Percentiles rank a stretch among this genome's conserved stretches.
phyloP scores from a whole-genome alignment of 2,113 vertebrate species.

The Eretmochelys imbricata region DNA sequence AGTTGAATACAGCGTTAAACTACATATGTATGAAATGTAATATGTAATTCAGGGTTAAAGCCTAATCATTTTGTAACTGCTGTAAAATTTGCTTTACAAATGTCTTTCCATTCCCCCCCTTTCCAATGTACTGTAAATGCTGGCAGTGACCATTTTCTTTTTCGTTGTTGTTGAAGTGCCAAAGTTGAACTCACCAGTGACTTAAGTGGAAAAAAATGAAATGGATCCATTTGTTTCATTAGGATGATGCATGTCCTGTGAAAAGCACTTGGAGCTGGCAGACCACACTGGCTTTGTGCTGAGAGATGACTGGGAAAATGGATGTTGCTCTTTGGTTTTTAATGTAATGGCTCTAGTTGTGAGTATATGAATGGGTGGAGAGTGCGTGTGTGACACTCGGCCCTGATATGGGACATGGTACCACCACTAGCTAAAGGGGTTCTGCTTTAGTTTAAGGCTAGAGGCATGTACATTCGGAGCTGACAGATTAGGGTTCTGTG shows the following conservation, averaged over 20 bases:
- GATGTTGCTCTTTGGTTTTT: neutral
- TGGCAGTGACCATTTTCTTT: conserved; percentile 10
- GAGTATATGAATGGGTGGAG: neutral
- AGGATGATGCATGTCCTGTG: conserved; percentile 28
- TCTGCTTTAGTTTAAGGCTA: neutral
- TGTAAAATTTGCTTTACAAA: neutral
- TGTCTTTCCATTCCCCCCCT: neutral
- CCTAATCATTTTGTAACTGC: neutral
- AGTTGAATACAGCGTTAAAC: neutral
- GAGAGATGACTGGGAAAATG: neutral
- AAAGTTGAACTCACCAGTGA: conserved; percentile 14
- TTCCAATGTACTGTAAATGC: neutral
- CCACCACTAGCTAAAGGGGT: neutral
- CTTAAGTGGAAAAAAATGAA: conserved; percentile 29
- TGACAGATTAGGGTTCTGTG: neutral
- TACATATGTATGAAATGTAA: neutral
- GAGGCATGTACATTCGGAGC: neutral
- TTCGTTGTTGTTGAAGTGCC: neutral
- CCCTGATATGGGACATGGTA: neutral
- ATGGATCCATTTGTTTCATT: conserved; percentile 11
- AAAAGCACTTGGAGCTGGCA: conserved; percentile 18
- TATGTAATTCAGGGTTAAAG: neutral
- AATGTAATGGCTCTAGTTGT: neutral
- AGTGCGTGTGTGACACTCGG: neutral
- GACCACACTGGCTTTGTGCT: neutral